phyloP scores from a whole-genome alignment of 2,797 vertebrate species.

The Diglossa cyanea region DNA sequence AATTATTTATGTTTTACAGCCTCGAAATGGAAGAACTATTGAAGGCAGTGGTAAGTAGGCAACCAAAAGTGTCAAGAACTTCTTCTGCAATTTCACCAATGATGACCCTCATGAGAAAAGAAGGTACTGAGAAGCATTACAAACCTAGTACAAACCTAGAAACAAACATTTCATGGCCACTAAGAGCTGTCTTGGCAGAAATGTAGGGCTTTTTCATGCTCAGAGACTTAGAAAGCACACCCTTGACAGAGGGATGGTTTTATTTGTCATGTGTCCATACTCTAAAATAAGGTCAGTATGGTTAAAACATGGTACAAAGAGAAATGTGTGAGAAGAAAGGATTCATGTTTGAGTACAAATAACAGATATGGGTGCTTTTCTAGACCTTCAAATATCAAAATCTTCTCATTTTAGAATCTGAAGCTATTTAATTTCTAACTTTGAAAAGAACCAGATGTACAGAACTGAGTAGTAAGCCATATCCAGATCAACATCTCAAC shows the following conservation, averaged over 20 bases:
- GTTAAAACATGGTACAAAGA: not conserved
- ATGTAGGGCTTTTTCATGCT: not conserved
- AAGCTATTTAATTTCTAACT: not conserved
- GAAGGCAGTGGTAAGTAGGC: constrained; percentile 43
- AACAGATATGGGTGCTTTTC: not conserved
- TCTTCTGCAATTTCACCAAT: not conserved
- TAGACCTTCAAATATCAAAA: not conserved
- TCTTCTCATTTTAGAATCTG: not conserved
- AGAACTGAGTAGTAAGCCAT: not conserved
- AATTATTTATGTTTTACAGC: constrained; percentile 64
- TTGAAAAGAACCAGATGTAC: not conserved
- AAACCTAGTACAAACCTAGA: not conserved
- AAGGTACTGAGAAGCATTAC: not conserved
- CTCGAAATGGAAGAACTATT: constrained; percentile 77
- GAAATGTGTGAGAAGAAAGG: not conserved
- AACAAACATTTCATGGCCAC: not conserved
- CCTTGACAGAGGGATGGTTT: not conserved
- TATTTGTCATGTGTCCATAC: not conserved
- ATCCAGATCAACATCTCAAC: not conserved
- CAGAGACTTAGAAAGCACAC: fast-evolving
- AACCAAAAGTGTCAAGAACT: constrained; percentile 9
- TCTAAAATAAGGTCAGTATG: not conserved
- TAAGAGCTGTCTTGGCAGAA: not conserved
- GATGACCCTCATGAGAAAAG: not conserved
- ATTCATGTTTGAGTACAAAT: not conserved